Evolutionary conservation across 2,797 vertebrate genomes (phyloP).

Genomic region (Mormyrus hasselquistii): DNA sequence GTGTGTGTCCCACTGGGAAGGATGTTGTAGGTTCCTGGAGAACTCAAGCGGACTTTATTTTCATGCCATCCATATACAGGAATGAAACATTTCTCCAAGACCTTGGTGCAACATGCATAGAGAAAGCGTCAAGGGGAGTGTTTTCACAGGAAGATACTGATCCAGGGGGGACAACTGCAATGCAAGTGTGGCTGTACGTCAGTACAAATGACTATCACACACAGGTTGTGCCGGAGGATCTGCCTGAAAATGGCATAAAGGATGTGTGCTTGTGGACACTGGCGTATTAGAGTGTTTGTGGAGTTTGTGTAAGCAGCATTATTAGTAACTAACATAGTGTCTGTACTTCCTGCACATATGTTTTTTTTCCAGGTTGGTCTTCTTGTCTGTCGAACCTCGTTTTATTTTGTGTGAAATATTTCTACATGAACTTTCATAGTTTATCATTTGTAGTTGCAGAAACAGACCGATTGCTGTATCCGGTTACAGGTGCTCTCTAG

Average conservation of each 20-base stretch:
- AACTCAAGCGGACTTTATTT: background rate
- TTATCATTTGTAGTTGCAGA: background rate
- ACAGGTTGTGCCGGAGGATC: background rate
- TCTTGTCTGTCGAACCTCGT: background rate
- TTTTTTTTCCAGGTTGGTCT: background rate
- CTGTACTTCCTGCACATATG: background rate
- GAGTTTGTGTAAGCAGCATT: background rate
- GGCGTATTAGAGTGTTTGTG: background rate
- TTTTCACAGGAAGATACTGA: background rate
- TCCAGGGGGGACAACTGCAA: background rate
- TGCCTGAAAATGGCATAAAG: background rate
- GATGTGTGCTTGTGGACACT: background rate
- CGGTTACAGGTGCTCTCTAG: conserved; percentile 44
- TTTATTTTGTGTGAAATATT: background rate
- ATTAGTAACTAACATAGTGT: background rate
- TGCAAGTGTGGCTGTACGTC: background rate
- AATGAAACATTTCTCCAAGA: background rate
- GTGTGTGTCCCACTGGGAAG: background rate
- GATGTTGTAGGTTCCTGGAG: background rate
- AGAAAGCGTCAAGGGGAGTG: background rate
- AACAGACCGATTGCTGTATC: conserved; percentile 2
- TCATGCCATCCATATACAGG: background rate
- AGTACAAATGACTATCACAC: background rate
- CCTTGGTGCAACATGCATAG: background rate
- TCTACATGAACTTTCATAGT: background rate